These are phyloP conservation scores for Bellardia bayeri DNA, from an alignment of 2,888 invertebrate genomes.

Conservation along the genomic window DNA sequence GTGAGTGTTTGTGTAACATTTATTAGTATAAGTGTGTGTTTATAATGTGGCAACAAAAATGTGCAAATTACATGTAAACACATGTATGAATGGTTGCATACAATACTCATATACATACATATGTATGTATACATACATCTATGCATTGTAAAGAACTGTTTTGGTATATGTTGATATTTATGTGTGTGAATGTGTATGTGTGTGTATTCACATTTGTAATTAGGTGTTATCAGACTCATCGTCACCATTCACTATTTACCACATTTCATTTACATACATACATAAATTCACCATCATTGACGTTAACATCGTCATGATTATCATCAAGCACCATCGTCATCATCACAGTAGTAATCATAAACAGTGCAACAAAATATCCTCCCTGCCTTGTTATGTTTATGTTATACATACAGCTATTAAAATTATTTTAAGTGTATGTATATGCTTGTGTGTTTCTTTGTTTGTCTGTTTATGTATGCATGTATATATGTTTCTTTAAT, in stretches of 20 bases:
- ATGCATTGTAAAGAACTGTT: not conserved
- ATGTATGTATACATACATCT: not conserved
- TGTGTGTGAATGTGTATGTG: not conserved
- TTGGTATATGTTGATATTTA: not conserved
- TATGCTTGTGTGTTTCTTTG: not conserved
- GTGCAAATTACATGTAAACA: conserved; percentile 72
- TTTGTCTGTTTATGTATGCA: not conserved
- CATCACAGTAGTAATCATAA: conserved; percentile 33
- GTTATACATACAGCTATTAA: not conserved
- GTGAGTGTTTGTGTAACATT: not conserved
- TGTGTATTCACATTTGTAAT: conserved; percentile 64
- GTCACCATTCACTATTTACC: conserved; percentile 52
- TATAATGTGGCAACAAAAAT: conserved; percentile 69
- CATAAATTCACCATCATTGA: conserved; percentile 43
- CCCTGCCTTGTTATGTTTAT: not conserved
- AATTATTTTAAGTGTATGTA: conserved; percentile 35
- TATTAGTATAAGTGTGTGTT: conserved; percentile 49
- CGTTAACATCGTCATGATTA: conserved; percentile 22
- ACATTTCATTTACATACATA: conserved; percentile 19
- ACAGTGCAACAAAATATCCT: conserved; percentile 35
- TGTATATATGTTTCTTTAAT: not conserved
- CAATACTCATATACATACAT: not conserved
- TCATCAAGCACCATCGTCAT: conserved; percentile 14
- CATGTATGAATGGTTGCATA: conserved; percentile 49
- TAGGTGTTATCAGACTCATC: conserved; percentile 71